phyloP scores from a whole-genome alignment of 2,888 invertebrate genomes.

The Coronaproctus castanopsis region DNA sequence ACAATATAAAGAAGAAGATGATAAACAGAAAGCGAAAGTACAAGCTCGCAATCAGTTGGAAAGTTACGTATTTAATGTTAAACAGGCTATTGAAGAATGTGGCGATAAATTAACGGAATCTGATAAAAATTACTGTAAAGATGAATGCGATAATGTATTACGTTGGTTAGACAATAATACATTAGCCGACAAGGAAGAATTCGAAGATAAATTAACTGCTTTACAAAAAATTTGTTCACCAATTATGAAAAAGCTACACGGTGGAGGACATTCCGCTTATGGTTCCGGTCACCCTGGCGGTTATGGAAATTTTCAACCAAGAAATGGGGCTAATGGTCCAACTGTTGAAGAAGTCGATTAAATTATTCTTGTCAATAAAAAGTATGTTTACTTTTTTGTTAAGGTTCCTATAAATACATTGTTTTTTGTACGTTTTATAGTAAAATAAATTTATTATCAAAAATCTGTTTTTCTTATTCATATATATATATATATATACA shows the following conservation, averaged over 20 bases:
- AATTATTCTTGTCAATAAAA: conserved; percentile 2
- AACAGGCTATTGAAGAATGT: conserved; percentile 25
- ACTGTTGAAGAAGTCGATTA: conserved; percentile 15
- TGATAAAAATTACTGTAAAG: conserved; percentile 26
- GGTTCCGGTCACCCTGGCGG: conserved; percentile 6
- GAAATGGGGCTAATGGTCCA: conserved; percentile 2
- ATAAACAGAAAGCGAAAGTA: conserved; percentile 39
- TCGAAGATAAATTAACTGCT: conserved; percentile 27
- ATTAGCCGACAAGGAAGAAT: conserved; percentile 30
- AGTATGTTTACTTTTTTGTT: no score
- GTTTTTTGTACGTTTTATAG: no score
- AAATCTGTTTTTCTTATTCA: no score
- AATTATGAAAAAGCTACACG: conserved; percentile 27
- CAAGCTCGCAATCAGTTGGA: conserved; percentile 29
- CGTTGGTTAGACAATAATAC: conserved; percentile 28
- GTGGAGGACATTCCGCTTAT: not conserved
- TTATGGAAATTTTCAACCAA: not conserved
- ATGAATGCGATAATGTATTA: conserved; percentile 24
- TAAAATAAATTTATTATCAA: no score
- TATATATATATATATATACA: no score
- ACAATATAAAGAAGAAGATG: conserved; percentile 48
- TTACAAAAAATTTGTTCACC: conserved; percentile 27
- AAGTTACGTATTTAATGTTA: conserved; percentile 25
- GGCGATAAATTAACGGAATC: conserved; percentile 25
- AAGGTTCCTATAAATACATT: no score